A percentile compares a stretch with the other conserved stretches of the same genome.
phyloP scores from a whole-genome alignment of 2,888 invertebrate species.

The Lasioglossum lativentre region DNA sequence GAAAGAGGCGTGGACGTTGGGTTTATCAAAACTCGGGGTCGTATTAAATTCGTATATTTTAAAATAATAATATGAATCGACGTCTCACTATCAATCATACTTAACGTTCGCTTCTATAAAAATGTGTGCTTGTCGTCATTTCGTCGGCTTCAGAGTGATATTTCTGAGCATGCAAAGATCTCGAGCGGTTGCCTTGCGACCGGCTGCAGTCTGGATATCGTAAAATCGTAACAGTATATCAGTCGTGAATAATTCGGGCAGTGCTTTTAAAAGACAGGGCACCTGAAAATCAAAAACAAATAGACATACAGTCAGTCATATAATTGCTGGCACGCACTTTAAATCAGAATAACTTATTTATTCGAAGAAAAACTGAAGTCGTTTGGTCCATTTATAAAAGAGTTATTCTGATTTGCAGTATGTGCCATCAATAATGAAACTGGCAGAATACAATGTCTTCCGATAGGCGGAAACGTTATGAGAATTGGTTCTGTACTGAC shows the following conservation, averaged over 20 bases:
- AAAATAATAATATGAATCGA: conserved; percentile 60
- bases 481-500: conserved; percentile 76
- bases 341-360: neutral
- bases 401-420: no score
- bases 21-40: neutral
- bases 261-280: conserved; percentile 92
- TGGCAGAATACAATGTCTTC: no score
- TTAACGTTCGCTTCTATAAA: conserved; percentile 5
- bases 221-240: conserved; percentile 91
- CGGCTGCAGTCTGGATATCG: conserved; percentile 90
- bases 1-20: neutral
- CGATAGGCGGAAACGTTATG: neutral
- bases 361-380: neutral
- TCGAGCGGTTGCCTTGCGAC: conserved; percentile 94
- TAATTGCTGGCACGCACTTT: neutral
- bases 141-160: conserved; percentile 89
- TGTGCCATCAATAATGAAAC: no score
- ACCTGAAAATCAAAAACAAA: conserved; percentile 82
- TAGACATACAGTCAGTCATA: no score
- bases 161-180: conserved; percentile 95
- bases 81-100: conserved; percentile 39
- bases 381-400: no score
- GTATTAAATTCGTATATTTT: conserved; percentile 61
- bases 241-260: conserved; percentile 92
- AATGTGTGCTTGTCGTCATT: conserved; percentile 59